Percentiles rank a stretch among this genome's conserved stretches.
Conservation (phyloP, 2,888 invertebrate genomes). For the Elysia crispata region DNA sequence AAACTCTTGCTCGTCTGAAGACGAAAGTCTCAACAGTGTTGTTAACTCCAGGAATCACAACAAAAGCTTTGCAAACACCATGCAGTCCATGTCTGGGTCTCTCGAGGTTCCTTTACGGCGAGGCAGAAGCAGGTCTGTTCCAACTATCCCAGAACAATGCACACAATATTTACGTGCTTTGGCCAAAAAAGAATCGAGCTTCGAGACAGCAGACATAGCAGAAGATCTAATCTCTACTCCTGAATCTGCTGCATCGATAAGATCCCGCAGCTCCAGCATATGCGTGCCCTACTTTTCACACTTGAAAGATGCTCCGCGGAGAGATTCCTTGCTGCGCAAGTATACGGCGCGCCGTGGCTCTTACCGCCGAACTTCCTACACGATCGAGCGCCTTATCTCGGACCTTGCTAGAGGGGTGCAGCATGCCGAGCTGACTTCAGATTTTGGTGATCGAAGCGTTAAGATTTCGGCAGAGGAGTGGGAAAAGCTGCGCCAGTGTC, state of each 20-base stretch:
- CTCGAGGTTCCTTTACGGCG: conserved; percentile 5
- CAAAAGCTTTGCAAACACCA: neutral
- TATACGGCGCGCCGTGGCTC: neutral
- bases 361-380: conserved; percentile 24
- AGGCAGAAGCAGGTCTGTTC: conserved; percentile 25
- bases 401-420: conserved; percentile 22
- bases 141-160: neutral
- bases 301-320: conserved; percentile 19
- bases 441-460: neutral
- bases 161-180: neutral
- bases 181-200: conserved; percentile 17
- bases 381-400: conserved; percentile 23
- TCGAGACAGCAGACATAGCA: neutral
- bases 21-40: neutral
- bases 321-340: conserved; percentile 20
- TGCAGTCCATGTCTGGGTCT: neutral
- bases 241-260: neutral
- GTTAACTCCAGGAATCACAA: neutral
- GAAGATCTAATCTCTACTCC: neutral
- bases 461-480: conserved; percentile 34
- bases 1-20: too few species aligned
- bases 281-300: conserved; percentile 27
- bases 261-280: conserved; percentile 26
- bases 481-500: conserved; percentile 36
- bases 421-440: neutral